These are phyloP conservation scores for Strigamia maritima DNA, from an alignment of 2,888 invertebrate genomes.

Conservation along the genomic window DNA sequence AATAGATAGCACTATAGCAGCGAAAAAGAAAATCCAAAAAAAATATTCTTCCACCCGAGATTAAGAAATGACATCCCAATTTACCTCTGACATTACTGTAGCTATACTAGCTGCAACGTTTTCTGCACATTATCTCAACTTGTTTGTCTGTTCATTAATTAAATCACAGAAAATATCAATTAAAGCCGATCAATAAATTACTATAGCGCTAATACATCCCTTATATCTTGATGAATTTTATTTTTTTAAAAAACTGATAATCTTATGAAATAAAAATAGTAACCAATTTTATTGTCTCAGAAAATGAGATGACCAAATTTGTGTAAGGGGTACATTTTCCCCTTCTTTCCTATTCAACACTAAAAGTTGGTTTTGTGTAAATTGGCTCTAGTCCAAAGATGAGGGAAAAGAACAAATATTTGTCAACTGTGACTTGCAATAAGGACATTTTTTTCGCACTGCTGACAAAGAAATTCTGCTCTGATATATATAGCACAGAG, in stretches of 20 bases:
- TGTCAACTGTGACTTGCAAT: constrained; percentile 10
- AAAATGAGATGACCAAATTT: not conserved
- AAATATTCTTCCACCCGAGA: not conserved
- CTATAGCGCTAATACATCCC: not conserved
- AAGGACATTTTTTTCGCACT: not conserved
- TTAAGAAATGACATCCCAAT: constrained; percentile 26
- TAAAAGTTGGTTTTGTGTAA: not conserved
- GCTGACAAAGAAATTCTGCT: not conserved
- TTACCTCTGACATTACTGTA: not conserved
- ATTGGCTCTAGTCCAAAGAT: not conserved
- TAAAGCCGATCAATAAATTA: not conserved
- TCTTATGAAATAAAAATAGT: too few species aligned
- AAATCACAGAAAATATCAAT: not conserved
- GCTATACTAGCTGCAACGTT: not conserved
- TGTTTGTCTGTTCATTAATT: constrained; percentile 14
- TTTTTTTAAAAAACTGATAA: too few species aligned
- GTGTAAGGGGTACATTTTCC: not conserved
- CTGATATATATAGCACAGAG: not conserved
- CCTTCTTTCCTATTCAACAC: not conserved
- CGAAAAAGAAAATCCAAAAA: not conserved
- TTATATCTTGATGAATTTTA: too few species aligned
- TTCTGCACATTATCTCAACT: not conserved
- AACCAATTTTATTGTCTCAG: not conserved
- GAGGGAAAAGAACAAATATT: constrained; percentile 15
- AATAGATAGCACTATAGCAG: not conserved